Conservation (phyloP, 2,113 vertebrate species). For the Cyphotilapia sp. region DNA sequence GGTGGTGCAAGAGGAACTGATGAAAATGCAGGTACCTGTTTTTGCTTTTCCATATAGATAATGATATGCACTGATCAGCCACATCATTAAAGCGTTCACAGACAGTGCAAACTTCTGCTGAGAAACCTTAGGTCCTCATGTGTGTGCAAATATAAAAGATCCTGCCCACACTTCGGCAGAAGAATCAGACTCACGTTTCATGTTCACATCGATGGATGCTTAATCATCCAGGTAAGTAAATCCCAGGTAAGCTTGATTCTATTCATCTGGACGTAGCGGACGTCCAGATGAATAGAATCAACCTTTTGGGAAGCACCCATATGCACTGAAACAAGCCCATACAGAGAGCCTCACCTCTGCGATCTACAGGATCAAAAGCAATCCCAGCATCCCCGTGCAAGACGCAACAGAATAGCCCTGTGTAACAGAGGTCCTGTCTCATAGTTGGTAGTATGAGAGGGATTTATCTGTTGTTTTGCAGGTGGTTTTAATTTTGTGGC, state of each 20-base stretch:
- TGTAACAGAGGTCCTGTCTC: background rate
- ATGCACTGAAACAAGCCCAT: background rate
- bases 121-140: background rate
- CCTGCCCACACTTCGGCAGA: background rate
- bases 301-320: background rate
- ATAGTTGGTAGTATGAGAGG: background rate
- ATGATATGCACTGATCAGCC: background rate
- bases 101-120: background rate
- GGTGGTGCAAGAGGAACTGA: constrained; percentile 60
- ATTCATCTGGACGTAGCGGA: background rate
- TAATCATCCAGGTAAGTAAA: too few species aligned
- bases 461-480: background rate
- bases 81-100: background rate
- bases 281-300: background rate
- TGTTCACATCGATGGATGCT: background rate
- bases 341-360: background rate
- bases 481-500: background rate
- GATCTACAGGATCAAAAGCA: background rate
- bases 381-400: background rate
- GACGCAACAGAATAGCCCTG: background rate
- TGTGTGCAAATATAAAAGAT: background rate
- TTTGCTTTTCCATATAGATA: background rate
- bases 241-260: too few species aligned
- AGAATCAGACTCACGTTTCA: background rate
- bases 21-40: constrained; percentile 64